These are phyloP conservation scores for Colistium nudipinnis DNA, from an alignment of 2,113 vertebrate species.

Conservation along the genomic window DNA sequence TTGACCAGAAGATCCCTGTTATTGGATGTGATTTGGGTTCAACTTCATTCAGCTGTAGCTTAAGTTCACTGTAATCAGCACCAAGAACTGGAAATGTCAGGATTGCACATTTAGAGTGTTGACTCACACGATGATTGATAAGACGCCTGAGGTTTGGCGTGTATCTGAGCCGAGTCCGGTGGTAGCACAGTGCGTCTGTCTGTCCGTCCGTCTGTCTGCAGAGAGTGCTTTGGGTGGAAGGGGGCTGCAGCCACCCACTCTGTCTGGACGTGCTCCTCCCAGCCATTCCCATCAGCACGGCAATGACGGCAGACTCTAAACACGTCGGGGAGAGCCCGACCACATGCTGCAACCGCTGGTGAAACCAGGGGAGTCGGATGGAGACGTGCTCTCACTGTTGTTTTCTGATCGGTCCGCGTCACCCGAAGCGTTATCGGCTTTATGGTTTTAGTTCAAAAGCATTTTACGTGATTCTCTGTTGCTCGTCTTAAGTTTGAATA, in stretches of 20 bases:
- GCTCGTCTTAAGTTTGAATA: too few relatives aligned
- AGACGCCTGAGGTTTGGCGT: conserved; percentile 28
- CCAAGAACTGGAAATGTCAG: background rate
- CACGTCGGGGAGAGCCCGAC: conserved; percentile 35
- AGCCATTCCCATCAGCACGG: conserved; percentile 59
- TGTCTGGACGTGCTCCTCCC: conserved; percentile 65
- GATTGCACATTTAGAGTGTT: background rate
- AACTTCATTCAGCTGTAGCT: background rate
- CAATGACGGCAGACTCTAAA: conserved; percentile 54
- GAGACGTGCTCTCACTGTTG: conserved; percentile 19
- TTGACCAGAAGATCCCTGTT: background rate
- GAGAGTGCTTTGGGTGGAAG: conserved; percentile 39
- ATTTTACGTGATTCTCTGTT: too few relatives aligned
- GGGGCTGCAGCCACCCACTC: conserved; percentile 60
- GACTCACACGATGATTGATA: conserved; percentile 23
- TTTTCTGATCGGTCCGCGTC: conserved; percentile 1
- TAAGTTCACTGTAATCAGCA: background rate
- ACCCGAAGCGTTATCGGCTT: too few relatives aligned
- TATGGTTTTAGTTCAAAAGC: too few relatives aligned
- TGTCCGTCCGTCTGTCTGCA: conserved; percentile 18
- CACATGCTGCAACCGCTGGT: conserved; percentile 58
- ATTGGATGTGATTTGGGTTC: background rate
- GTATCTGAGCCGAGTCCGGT: conserved; percentile 41
- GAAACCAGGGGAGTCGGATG: background rate
- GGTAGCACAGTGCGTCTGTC: conserved; percentile 18